A percentile compares a stretch with the other conserved stretches of the same genome.
These are phyloP conservation scores for Plutella xylostella DNA, from an alignment of 2,888 invertebrate species.

Conservation along the genomic window DNA sequence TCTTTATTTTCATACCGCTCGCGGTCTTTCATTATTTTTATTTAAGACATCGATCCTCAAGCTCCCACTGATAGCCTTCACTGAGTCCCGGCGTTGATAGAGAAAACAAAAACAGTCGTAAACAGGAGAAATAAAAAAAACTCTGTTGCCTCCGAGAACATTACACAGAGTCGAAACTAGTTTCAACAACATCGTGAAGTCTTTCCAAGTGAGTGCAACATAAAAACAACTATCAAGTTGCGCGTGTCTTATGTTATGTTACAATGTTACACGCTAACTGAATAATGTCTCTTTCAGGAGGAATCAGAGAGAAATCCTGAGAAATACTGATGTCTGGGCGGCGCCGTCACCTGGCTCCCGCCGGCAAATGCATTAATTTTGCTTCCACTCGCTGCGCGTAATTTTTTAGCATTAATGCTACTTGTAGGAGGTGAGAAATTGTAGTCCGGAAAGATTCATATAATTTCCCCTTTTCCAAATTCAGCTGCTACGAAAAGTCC, in stretches of 20 bases:
- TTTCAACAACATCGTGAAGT: constrained; percentile 3
- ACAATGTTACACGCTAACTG: constrained; percentile 2
- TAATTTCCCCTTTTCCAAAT: constrained; percentile 18
- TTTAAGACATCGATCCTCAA: neutral
- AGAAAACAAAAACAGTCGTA: constrained; percentile 14
- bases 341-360: constrained; percentile 21
- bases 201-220: constrained; percentile 2
- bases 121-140: constrained; percentile 1
- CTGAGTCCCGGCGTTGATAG: neutral
- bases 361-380: constrained; percentile 29
- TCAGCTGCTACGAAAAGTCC: neutral
- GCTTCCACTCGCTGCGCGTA: constrained; percentile 24
- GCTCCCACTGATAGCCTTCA: too few species aligned
- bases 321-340: constrained; percentile 1
- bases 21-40: neutral
- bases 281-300: neutral
- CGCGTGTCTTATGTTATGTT: neutral
- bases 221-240: neutral
- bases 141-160: constrained; percentile 1
- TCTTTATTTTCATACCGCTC: neutral
- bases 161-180: constrained; percentile 1
- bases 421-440: constrained; percentile 30
- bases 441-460: constrained; percentile 22
- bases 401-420: constrained; percentile 36
- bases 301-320: constrained; percentile 1